These are phyloP conservation scores for Cryptosula pallasiana DNA, from an alignment of 2,888 invertebrate genomes.

Conservation along the genomic window DNA sequence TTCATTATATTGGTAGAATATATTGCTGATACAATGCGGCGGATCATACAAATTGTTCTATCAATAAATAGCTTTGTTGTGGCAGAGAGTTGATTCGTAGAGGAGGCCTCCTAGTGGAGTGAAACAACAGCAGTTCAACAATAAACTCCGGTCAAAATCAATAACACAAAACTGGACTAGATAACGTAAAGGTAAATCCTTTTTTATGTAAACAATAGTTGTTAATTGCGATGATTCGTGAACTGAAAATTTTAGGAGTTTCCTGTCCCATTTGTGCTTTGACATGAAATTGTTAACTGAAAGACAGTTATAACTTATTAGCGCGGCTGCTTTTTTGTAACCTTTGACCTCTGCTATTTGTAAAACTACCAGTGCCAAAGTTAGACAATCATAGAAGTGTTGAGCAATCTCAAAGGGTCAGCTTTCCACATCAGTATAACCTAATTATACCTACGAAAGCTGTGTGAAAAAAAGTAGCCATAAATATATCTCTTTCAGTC, in stretches of 20 bases:
- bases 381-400: no score
- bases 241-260: background rate
- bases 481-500: no score
- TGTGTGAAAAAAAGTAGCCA: no score
- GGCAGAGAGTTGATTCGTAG: background rate
- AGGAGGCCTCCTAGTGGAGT: constrained; percentile 3
- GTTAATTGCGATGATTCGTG: background rate
- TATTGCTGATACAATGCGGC: background rate
- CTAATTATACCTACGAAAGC: no score
- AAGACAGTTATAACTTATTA: no score
- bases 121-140: background rate
- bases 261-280: no score
- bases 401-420: no score
- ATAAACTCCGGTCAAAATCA: background rate
- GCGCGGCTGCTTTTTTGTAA: no score
- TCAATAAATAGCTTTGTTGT: constrained; percentile 16
- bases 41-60: background rate
- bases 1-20: constrained; percentile 18
- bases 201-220: background rate
- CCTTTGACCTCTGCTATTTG: no score
- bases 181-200: background rate
- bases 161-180: background rate
- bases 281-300: no score
- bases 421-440: no score
- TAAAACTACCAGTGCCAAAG: no score